These are phyloP conservation scores for Unio delphinus DNA, from an alignment of 2,888 invertebrate genomes.

Conservation along the genomic window DNA sequence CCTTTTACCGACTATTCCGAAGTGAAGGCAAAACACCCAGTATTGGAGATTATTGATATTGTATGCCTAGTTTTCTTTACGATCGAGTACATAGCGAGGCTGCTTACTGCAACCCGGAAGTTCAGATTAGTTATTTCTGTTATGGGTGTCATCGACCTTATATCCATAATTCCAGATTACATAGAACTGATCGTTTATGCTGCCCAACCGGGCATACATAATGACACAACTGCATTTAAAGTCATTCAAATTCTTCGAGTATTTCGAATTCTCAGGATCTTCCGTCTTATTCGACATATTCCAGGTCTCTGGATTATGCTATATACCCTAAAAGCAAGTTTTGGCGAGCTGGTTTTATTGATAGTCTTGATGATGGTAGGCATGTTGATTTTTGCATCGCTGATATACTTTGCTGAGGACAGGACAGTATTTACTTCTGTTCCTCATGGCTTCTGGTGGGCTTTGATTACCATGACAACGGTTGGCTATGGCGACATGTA, in stretches of 20 bases:
- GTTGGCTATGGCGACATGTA: conserved; percentile 67
- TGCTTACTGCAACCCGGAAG: conserved; percentile 29
- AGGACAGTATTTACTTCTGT: conserved; percentile 50
- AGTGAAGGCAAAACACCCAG: conserved; percentile 29
- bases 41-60: conserved; percentile 29
- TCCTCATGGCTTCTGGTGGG: conserved; percentile 66
- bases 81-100: conserved; percentile 27
- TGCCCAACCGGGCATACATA: conserved; percentile 23
- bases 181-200: conserved; percentile 48
- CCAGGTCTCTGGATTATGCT: conserved; percentile 64
- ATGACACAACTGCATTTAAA: conserved; percentile 26
- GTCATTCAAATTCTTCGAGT: conserved; percentile 54
- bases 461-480: conserved; percentile 66
- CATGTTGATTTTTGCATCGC: conserved; percentile 61
- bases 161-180: conserved; percentile 55
- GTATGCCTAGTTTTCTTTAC: conserved; percentile 36
- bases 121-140: conserved; percentile 23
- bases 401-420: conserved; percentile 64
- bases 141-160: conserved; percentile 38
- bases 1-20: no score
- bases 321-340: conserved; percentile 62
- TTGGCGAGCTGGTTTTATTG: conserved; percentile 62
- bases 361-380: conserved; percentile 60
- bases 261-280: conserved; percentile 58
- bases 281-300: conserved; percentile 59